These are phyloP conservation scores for Bombyx mandarina DNA, from an alignment of 1,140 invertebrate genomes.

Conservation along the genomic window DNA sequence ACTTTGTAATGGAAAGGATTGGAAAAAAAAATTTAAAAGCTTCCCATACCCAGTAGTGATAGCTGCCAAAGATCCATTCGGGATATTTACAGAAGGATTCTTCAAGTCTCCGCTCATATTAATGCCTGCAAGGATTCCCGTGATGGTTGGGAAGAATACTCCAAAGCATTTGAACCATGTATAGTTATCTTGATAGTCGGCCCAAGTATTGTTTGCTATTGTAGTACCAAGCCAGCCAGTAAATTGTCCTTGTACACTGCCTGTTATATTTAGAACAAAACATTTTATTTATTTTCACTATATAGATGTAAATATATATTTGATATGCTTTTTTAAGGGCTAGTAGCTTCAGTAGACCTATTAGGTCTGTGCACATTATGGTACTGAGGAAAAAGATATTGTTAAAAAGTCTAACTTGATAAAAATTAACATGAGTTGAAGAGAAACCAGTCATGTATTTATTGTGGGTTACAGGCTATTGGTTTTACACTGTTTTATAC, in stretches of 20 bases:
- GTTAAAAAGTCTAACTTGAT: too few relatives aligned
- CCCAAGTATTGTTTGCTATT: slow-evolving; percentile 86
- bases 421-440: too few relatives aligned
- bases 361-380: too few relatives aligned
- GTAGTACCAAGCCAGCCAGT: slow-evolving; percentile 87
- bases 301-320: too few relatives aligned
- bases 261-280: slow-evolving; percentile 1
- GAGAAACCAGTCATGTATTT: too few relatives aligned
- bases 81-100: slow-evolving; percentile 92
- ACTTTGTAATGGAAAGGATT: too few relatives aligned
- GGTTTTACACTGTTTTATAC: neutral
- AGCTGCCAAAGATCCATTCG: slow-evolving; percentile 93
- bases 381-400: too few relatives aligned
- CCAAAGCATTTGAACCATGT: slow-evolving; percentile 95
- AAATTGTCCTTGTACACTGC: slow-evolving; percentile 73
- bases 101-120: slow-evolving; percentile 98
- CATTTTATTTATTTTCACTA: too few relatives aligned
- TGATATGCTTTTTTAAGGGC: too few relatives aligned
- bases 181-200: slow-evolving; percentile 83
- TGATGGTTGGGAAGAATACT: slow-evolving; percentile 95
- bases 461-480: too few relatives aligned
- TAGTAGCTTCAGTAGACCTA: too few relatives aligned
- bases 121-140: slow-evolving; percentile 94
- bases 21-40: slow-evolving; percentile 1
- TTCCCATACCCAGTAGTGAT: slow-evolving; percentile 82